Evolutionary conservation across 2,888 invertebrate genomes (phyloP), one percentile per base, ranked within the genome.

Genomic region (Drosophila algonquin): DNA sequence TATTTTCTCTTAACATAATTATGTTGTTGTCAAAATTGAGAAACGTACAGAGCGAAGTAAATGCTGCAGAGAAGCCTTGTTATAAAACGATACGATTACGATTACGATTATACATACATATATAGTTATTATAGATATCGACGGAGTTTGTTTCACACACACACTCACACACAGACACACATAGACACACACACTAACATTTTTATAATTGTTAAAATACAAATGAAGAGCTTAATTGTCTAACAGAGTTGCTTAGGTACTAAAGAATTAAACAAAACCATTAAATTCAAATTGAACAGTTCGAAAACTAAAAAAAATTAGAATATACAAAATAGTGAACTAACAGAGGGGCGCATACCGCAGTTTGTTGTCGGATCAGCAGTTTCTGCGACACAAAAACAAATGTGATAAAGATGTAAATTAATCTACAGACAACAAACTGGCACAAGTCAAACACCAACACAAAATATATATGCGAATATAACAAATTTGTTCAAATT

Each of bases 311-410:
- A 24, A 24, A 24, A 24, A 24, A 24, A 5, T 24, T 24, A 71
- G 86, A 58, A 63, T 65, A 74, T 8, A 30, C 30, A 30, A 30
- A 30, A 8, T 30, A 8, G 30, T 8, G 8, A 30, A 30, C 30
- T 7, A 30, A 30, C 30, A 30, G 7, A 30, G 7, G 30, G 30
- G 30, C 30, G 30, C 30, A 30, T 30, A 30, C 30, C 30, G 30
- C 62, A 71, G 80, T 51, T 75, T 75, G 71, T 79, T 73, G 71
- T 84, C 30, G 30, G 30, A 30, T 30, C 81, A 74, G 75, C 70
- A 75, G 73, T 84, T 84, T 89, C 87, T 87, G 85, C 85, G 87
- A 84, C 89, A 84, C 82, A 89, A 84, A 82, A 89, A 84, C 80
- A 84, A 74, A 84, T 86, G 85, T 86, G 89, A 86, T 89, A 86